phyloP scores from a whole-genome alignment of 2,888 invertebrate species.

The Tenodera sinensis region DNA sequence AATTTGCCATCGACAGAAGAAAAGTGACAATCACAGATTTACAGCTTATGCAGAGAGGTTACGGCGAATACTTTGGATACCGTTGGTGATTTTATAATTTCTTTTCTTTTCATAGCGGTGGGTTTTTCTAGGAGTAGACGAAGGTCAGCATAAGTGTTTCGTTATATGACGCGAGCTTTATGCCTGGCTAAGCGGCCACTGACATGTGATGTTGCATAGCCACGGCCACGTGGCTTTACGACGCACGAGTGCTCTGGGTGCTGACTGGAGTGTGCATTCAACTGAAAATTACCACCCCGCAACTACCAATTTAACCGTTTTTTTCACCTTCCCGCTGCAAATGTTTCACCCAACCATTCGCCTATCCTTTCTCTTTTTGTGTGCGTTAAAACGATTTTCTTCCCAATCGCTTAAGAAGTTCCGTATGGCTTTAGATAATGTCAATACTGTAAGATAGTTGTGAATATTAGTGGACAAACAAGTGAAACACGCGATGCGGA shows the following conservation, averaged over 20 bases:
- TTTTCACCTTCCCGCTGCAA: neutral
- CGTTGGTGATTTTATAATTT: too few relatives aligned
- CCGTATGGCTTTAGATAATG: neutral
- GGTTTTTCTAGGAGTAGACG: too few relatives aligned
- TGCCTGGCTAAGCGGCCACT: neutral
- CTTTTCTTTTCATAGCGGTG: too few relatives aligned
- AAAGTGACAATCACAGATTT: too few relatives aligned
- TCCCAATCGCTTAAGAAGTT: neutral
- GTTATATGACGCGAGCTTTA: neutral
- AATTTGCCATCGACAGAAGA: too few relatives aligned
- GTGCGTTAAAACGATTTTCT: neutral
- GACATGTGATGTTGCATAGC: neutral
- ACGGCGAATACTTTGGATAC: too few relatives aligned
- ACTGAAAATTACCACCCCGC: conserved; percentile 18
- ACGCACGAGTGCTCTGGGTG: conserved; percentile 16
- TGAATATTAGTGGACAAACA: neutral
- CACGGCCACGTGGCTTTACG: conserved; percentile 6
- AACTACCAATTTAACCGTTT: conserved; percentile 14
- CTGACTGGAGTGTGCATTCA: conserved; percentile 10
- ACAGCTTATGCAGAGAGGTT: too few relatives aligned
- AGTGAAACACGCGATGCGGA: neutral
- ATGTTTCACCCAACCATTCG: neutral
- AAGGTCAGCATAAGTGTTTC: neutral
- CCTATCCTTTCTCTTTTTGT: neutral
- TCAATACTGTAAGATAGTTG: neutral